Evolutionary conservation across 2,113 vertebrate species (phyloP).

Genomic region (Callionymus lyra): DNA sequence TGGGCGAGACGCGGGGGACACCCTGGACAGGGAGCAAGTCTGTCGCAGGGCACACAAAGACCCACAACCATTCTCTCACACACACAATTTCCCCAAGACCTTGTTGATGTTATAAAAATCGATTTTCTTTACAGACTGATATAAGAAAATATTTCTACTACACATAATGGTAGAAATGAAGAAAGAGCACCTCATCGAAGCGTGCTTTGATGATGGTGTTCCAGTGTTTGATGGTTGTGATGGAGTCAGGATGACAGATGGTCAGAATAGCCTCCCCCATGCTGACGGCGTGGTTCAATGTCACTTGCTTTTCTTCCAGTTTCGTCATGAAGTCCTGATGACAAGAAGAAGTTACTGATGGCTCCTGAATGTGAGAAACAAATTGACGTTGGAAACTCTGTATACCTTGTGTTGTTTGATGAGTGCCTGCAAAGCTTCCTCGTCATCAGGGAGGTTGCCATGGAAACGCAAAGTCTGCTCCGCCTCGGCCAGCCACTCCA

Average conservation of each 20-base stretch:
- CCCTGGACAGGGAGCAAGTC: too few species aligned
- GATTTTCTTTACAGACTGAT: too few species aligned
- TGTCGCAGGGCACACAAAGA: too few species aligned
- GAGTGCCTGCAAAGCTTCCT: slow-evolving; percentile 78
- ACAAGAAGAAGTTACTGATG: not conserved
- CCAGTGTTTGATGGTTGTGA: slow-evolving; percentile 98
- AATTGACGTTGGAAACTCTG: not conserved
- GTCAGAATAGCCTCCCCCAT: slow-evolving; percentile 88
- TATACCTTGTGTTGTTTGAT: slow-evolving; percentile 90
- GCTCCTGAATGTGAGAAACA: not conserved
- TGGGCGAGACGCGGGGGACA: too few species aligned
- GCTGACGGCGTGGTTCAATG: slow-evolving; percentile 79
- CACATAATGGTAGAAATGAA: slow-evolving; percentile 3
- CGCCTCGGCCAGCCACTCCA: slow-evolving; percentile 95
- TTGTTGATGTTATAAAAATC: too few species aligned
- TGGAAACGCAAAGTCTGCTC: slow-evolving; percentile 94
- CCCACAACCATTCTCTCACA: too few species aligned
- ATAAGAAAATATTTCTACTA: too few species aligned
- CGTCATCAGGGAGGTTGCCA: slow-evolving; percentile 87
- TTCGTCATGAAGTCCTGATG: slow-evolving; percentile 90
- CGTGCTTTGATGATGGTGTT: slow-evolving; percentile 97
- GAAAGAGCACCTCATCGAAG: slow-evolving; percentile 87
- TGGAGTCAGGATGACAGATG: slow-evolving; percentile 94
- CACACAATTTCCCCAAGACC: too few species aligned
- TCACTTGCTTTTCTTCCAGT: slow-evolving; percentile 85